Percentiles rank a stretch among this genome's conserved stretches.
Evolutionary conservation across 1,140 invertebrate genomes (phyloP).

Genomic region (Bombus picipes): DNA sequence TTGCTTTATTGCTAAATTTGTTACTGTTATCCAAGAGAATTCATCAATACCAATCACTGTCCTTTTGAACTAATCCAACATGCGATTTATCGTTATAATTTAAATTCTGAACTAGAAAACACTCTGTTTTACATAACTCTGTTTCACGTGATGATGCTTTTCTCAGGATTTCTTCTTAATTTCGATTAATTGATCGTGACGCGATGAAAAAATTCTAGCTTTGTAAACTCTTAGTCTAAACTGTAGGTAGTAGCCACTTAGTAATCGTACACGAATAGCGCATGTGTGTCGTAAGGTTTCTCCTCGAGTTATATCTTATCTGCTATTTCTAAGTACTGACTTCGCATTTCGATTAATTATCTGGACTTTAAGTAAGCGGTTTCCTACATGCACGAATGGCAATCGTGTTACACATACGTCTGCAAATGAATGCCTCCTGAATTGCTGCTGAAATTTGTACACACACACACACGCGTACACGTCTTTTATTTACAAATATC

Average conservation of each 20-base stretch:
- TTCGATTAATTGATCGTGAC: slow-evolving; percentile 27
- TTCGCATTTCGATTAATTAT: slow-evolving; percentile 25
- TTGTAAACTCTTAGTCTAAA: slow-evolving; percentile 15
- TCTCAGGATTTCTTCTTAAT: neutral
- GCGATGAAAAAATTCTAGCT: neutral
- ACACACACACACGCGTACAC: no score
- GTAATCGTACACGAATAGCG: slow-evolving; percentile 23
- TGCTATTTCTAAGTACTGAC: slow-evolving; percentile 25
- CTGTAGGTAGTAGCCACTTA: slow-evolving; percentile 26
- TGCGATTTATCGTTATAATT: neutral
- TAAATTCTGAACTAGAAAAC: neutral
- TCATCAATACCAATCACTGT: no score
- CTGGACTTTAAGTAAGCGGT: slow-evolving; percentile 33
- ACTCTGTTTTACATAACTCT: neutral
- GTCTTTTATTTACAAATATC: neutral
- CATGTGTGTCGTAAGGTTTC: slow-evolving; percentile 56
- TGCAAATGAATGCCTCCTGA: neutral
- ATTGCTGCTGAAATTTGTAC: neutral
- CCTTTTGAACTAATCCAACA: no score
- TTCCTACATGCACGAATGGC: neutral
- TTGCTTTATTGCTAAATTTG: neutral
- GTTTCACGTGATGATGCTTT: neutral
- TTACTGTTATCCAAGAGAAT: no score
- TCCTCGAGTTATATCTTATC: slow-evolving; percentile 29
- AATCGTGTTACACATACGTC: slow-evolving; percentile 8